Conservation (phyloP, 2,888 invertebrate species). For the Invenusta paracnida region DNA sequence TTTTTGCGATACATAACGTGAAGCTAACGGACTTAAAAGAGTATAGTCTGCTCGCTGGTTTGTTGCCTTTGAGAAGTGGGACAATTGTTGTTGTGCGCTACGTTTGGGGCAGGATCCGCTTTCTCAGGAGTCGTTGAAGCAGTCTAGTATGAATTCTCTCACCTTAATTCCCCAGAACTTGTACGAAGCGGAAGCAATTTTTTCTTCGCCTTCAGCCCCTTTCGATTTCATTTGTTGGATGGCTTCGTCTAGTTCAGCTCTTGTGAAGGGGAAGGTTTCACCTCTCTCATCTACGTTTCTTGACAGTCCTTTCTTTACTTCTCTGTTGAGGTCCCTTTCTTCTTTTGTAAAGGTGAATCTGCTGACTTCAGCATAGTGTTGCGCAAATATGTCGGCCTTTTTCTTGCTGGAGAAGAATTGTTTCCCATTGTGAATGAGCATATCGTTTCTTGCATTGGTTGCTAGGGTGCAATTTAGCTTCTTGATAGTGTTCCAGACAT, state of each 20-base stretch:
- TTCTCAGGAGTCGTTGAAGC: neutral
- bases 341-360: neutral
- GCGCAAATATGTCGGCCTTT: neutral
- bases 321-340: neutral
- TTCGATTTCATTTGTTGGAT: conserved; percentile 18
- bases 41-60: neutral
- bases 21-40: neutral
- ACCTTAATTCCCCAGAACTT: neutral
- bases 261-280: neutral
- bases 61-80: neutral
- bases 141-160: neutral
- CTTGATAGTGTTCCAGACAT: neutral
- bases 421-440: neutral
- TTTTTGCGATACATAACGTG: neutral
- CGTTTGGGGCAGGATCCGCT: neutral
- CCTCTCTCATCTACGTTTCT: too few species aligned
- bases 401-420: neutral
- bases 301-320: neutral
- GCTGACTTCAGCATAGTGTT: neutral
- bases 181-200: neutral
- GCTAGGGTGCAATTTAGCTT: neutral
- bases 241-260: conserved; percentile 7
- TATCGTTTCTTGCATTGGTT: neutral
- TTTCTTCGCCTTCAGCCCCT: conserved; percentile 13
- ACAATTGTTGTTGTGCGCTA: neutral